Evolutionary conservation across 2,797 vertebrate genomes (phyloP), one percentile per base, ranked within the genome.

Genomic region (Hyperoplus lanceolatus): DNA sequence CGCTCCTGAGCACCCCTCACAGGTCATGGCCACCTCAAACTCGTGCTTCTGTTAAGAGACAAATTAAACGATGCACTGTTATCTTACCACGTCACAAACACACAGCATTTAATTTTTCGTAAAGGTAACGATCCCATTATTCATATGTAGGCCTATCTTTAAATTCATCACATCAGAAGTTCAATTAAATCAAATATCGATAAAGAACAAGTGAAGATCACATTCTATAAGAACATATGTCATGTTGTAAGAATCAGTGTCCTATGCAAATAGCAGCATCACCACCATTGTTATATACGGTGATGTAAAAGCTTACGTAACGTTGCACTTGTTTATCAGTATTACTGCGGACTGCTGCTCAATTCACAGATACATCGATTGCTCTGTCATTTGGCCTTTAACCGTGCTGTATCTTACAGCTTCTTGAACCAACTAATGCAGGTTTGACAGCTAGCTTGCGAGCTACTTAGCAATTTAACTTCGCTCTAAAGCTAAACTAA

Each of bases 21-120:
- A 99, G 13, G 97, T 98, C 98, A 99, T 99, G 64, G 96, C 97
- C 82, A 99, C 98, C 1, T 95, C 96, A 86, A 99, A 99, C 92
- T 98, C 97, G 93, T 98, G 96, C 75, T 96, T 99, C 98, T 99
- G 95, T 82, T 6, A 0, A 29, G 15, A 60, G 2, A 75, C 6
- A 85, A 10, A 62, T 54, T 4, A 8, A 66, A 38, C 41, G 6
- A 65, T 8, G 4, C 15, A 4, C 1, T 29, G 0, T 56, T n/a
- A 43, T 9, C 3, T 5, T 1, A 12, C 16, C 18, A 48, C 15
- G 21, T 9, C 55, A 21, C 3, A 4, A 15, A 45, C n/a, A 8
- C 6, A 29, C 29, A 3, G 29, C 29, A 29, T 29, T 29, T 43
- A n/a, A 2, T 14, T 5, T 15, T 45, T 55, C 3, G 2, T 45